phyloP scores from a whole-genome alignment of 2,797 vertebrate genomes.

The Mallotus villosus region DNA sequence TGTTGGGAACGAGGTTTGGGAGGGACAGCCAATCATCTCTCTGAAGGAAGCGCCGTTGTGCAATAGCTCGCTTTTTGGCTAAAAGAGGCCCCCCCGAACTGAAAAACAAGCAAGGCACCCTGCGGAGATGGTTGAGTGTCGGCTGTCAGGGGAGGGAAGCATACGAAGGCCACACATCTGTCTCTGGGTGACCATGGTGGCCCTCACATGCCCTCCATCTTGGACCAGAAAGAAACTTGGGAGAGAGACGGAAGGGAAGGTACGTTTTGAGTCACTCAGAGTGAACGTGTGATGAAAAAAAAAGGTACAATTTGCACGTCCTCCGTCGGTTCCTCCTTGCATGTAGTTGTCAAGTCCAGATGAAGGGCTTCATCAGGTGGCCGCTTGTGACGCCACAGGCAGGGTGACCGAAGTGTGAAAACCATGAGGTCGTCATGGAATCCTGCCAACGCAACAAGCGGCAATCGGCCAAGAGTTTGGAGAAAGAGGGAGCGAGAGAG shows the following conservation, averaged over 20 bases:
- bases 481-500: neutral
- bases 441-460: constrained; percentile 11
- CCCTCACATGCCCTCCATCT: neutral
- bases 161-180: constrained; percentile 32
- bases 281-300: neutral
- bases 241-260: too few species aligned
- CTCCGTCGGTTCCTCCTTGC: too few species aligned
- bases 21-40: neutral
- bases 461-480: neutral
- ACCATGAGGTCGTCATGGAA: constrained; percentile 14
- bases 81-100: constrained; percentile 21
- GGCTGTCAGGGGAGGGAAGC: neutral
- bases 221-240: neutral
- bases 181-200: constrained; percentile 13
- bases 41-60: constrained; percentile 24
- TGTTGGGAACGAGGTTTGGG: neutral
- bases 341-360: too few species aligned
- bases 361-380: neutral
- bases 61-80: constrained; percentile 25
- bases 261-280: neutral
- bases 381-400: neutral
- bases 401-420: neutral
- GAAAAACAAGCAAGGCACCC: constrained; percentile 39
- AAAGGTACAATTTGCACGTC: too few species aligned
- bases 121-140: constrained; percentile 11